Evolutionary conservation across 2,797 vertebrate genomes (phyloP).

Genomic region (Myotis findleyi): DNA sequence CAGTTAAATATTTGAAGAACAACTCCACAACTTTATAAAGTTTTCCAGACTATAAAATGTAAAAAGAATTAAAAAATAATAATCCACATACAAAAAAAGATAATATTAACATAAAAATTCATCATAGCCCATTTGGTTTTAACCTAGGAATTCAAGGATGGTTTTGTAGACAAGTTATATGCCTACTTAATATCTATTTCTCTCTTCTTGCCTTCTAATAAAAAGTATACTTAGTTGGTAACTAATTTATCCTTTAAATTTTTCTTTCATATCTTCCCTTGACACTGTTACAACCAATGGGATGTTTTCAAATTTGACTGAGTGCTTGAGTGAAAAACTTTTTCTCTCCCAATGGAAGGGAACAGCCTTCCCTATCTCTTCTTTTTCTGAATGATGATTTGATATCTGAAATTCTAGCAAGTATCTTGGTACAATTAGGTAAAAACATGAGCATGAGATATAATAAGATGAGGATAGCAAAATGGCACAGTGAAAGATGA

Average conservation of each 20-base stretch:
- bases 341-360: background rate
- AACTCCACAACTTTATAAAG: background rate
- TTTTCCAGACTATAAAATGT: background rate
- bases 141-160: background rate
- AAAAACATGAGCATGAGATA: background rate
- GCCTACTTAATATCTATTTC: background rate
- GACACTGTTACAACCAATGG: background rate
- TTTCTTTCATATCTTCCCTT: background rate
- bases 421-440: background rate
- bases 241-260: background rate
- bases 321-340: background rate
- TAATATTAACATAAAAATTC: background rate
- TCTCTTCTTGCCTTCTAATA: background rate
- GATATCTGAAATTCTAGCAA: background rate
- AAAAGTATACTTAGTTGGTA: background rate
- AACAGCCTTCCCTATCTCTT: background rate
- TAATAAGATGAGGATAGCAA: background rate
- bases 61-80: background rate
- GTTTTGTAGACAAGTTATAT: background rate
- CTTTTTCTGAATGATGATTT: background rate
- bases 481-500: background rate
- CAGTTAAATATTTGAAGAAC: slow-evolving; percentile 14
- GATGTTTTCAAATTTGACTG: background rate
- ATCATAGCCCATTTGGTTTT: background rate
- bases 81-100: background rate